Percentiles rank a stretch among this genome's conserved stretches.
Conservation (phyloP, 2,113 vertebrate species). For the Eptesicus fuscus region DNA sequence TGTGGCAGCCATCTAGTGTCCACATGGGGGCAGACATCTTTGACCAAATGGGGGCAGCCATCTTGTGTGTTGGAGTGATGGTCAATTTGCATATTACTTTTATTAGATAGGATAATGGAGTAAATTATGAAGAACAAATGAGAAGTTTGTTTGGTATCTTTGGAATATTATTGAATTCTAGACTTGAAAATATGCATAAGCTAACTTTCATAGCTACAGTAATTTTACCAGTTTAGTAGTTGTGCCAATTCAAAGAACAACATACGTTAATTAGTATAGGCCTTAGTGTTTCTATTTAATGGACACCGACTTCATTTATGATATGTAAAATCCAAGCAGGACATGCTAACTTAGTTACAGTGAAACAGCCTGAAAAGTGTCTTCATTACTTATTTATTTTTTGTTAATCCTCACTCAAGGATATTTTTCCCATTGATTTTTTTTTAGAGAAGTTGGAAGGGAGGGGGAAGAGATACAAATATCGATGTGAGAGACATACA, state of each 20-base stretch:
- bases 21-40: no score
- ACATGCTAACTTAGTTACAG: neutral
- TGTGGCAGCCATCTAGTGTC: no score
- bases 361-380: neutral
- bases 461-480: no score
- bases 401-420: no score
- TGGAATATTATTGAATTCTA: constrained; percentile 41
- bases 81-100: no score
- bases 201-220: constrained; percentile 38
- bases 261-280: constrained; percentile 17
- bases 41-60: no score
- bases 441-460: no score
- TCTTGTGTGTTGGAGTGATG: no score
- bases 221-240: constrained; percentile 6
- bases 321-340: constrained; percentile 16
- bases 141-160: constrained; percentile 4
- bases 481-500: no score
- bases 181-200: constrained; percentile 37
- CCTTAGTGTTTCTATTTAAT: constrained; percentile 39
- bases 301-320: constrained; percentile 7
- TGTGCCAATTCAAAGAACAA: neutral
- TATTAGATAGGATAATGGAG: neutral
- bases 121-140: constrained; percentile 38
- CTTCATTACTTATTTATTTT: neutral
- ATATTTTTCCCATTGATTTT: no score